These are phyloP conservation scores for Probosciger aterrimus DNA, from an alignment of 2,113 vertebrate species.

Conservation along the genomic window DNA sequence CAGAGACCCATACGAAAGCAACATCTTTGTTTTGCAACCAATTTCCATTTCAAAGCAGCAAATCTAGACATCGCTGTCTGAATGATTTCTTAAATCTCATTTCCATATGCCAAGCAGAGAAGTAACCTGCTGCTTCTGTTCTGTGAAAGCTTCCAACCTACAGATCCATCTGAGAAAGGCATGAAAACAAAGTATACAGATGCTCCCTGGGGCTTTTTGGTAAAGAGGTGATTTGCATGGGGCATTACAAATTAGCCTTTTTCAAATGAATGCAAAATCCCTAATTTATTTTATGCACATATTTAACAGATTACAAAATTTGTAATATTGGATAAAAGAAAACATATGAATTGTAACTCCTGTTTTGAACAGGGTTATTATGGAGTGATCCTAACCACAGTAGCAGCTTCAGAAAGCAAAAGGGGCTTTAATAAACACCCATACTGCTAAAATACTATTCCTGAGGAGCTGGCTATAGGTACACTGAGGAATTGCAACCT, in stretches of 20 bases:
- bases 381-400: neutral
- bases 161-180: neutral
- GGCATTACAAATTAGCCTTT: neutral
- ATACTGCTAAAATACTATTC: neutral
- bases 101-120: constrained; percentile 11
- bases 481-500: neutral
- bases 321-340: neutral
- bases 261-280: neutral
- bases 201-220: neutral
- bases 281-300: neutral
- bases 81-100: constrained; percentile 4
- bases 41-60: constrained; percentile 52
- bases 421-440: neutral
- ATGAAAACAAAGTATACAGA: neutral
- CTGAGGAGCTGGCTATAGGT: neutral
- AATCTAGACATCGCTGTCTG: neutral
- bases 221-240: neutral
- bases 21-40: constrained; percentile 4
- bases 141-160: neutral
- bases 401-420: neutral
- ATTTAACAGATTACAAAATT: neutral
- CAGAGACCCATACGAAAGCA: neutral
- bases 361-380: neutral
- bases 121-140: neutral
- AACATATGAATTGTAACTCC: neutral